Base-by-base conservation (phyloP, 2,888 invertebrate genomes). In the Agrotis puta region DNA sequence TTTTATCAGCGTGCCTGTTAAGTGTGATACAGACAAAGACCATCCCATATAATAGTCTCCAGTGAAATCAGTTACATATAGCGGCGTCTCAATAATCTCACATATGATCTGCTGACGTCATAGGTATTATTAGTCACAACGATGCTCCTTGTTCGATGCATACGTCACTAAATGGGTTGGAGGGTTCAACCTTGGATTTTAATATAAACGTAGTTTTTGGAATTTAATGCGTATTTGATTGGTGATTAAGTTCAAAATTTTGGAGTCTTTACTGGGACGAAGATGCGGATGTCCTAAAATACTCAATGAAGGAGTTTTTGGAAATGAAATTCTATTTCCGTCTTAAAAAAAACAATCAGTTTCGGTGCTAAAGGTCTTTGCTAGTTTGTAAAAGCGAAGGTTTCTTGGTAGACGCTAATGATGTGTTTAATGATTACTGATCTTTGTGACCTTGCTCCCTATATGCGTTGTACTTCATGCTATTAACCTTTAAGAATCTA, bases 71-170 rank as follows among this genome's bases (percentile, higher is more conserved):
- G 68, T 77, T 82, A 83, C 76, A 81, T 77, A 81, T 71, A 79
- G 70, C 73, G 16, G 63, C 70, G 63, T 81, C 77, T 83, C 67
- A 79, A 79, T 85, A 82, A 80, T 82, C 78, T 66, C 68, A 84
- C 88, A 85, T 74, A 84, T 86, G 88, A 85, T 83, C 76, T 66
- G 78, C 72, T 90, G 90, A 91, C 91, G 91, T 91, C 91, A 90
- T 72, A 71, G 70, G 70, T 77, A 85, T 84, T 85, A 88, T 88
- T 87, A 88, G 82, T 82, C 82, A 85, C 84, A 87, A 87, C 79
- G 85, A 87, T 74, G 80, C 79, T 85, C 83, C 86, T 89, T 90
- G 88, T 90, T 84, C 71, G 39, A 61, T 64, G 45, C 57, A 71
- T 75, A 86, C 85, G 87, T 87, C 85, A 85, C 54, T 51, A 62